Percentiles rank a stretch among this genome's conserved stretches.
These are phyloP conservation scores for Prosopocoilus inquinatus DNA, from an alignment of 2,888 invertebrate genomes.

Conservation along the genomic window DNA sequence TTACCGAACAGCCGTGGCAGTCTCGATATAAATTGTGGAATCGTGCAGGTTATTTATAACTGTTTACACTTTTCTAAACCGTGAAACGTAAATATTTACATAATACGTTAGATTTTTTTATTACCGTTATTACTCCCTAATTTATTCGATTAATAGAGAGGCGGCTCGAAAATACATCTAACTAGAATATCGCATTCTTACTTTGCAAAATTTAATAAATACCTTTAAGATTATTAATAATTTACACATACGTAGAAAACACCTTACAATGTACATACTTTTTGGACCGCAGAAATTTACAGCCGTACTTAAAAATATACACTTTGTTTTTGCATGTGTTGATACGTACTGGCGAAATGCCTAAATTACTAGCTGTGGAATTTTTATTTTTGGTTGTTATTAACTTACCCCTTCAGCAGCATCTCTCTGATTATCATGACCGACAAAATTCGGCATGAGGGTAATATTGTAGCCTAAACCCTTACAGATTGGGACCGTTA, in stretches of 20 bases:
- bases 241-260: neutral
- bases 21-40: no score
- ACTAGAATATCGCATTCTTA: no score
- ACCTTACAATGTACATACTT: neutral
- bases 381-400: neutral
- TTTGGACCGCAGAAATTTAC: neutral
- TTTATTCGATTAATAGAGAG: no score
- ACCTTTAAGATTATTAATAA: no score
- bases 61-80: no score
- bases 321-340: neutral
- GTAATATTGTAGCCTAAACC: slow-evolving; percentile 85
- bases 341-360: neutral
- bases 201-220: no score
- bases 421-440: slow-evolving; percentile 76
- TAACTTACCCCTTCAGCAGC: slow-evolving; percentile 73
- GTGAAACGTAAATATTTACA: no score
- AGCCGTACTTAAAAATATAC: neutral
- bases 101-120: no score
- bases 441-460: slow-evolving; percentile 82
- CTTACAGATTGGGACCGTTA: slow-evolving; percentile 75
- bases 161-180: no score
- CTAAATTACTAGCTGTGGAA: neutral
- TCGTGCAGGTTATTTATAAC: no score
- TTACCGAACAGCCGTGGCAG: no score
- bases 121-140: no score